These are phyloP conservation scores for Anthopleura sola DNA, from an alignment of 64 coral and sea anemone genomes.

Conservation along the genomic window DNA sequence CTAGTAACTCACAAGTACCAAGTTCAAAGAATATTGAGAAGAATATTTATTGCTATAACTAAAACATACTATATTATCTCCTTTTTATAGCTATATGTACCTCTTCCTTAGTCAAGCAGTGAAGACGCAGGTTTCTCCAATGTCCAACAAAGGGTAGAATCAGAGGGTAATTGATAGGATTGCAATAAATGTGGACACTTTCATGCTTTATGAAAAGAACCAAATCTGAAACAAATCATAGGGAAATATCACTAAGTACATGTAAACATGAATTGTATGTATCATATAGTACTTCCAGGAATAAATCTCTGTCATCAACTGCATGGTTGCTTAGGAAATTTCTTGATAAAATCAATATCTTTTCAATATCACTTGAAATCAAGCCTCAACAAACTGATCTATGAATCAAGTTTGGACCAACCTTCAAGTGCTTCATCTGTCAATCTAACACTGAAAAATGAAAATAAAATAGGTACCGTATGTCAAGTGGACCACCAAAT, in stretches of 20 bases:
- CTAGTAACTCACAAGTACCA: too few species aligned
- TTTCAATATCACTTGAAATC: not conserved
- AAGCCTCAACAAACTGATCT: too few species aligned
- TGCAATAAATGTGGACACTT: slow-evolving; percentile 88
- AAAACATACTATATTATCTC: too few species aligned
- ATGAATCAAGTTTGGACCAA: not conserved
- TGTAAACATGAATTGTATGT: too few species aligned
- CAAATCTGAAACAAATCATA: slow-evolving; percentile 44
- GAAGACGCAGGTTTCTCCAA: slow-evolving; percentile 83
- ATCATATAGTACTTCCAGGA: too few species aligned
- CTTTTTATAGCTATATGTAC: too few species aligned
- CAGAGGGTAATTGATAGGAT: slow-evolving; percentile 67
- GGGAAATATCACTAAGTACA: not conserved
- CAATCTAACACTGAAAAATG: slow-evolving; percentile 13
- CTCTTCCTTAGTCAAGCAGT: slow-evolving; percentile 64
- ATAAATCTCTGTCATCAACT: too few species aligned
- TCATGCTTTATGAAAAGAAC: slow-evolving; percentile 70
- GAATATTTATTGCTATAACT: too few species aligned
- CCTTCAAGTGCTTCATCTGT: slow-evolving; percentile 64
- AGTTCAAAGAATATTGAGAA: too few species aligned
- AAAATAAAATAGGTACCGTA: not conserved
- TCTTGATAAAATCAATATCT: too few species aligned
- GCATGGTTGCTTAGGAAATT: too few species aligned
- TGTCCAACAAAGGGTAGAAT: slow-evolving; percentile 71
- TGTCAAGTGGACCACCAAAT: not conserved